These are phyloP conservation scores for Protaetia brevitarsis DNA, from an alignment of 1,140 invertebrate genomes.

Conservation along the genomic window DNA sequence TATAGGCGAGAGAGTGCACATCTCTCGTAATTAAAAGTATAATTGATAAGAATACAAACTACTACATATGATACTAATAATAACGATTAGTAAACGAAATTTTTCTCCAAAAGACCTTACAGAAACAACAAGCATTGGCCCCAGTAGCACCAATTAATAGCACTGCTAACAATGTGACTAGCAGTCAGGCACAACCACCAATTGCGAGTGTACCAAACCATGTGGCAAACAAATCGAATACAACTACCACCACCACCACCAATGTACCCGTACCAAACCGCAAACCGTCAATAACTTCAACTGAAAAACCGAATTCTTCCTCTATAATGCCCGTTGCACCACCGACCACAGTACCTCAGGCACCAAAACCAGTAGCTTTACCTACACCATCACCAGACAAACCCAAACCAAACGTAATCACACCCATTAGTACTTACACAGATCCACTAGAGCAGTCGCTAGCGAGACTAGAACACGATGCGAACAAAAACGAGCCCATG, in stretches of 20 bases:
- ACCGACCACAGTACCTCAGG: conserved; percentile 34
- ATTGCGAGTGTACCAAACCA: conserved; percentile 22
- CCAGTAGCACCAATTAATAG: conserved; percentile 24
- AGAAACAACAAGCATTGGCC: conserved; percentile 22
- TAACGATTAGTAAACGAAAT: not conserved
- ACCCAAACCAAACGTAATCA: conserved; percentile 43
- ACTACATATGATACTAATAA: too few relatives aligned
- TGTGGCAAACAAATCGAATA: conserved; percentile 20
- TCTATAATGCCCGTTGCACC: conserved; percentile 2
- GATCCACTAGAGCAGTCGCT: conserved; percentile 66
- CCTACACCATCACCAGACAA: conserved; percentile 45
- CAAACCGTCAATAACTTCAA: conserved; percentile 20
- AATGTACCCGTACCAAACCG: conserved; percentile 10
- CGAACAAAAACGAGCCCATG: conserved; percentile 53
- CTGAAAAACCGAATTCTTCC: not conserved
- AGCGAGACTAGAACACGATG: conserved; percentile 60
- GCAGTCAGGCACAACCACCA: conserved; percentile 28
- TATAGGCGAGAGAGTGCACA: too few relatives aligned
- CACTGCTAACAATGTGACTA: conserved; percentile 24
- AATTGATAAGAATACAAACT: too few relatives aligned
- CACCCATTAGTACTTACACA: conserved; percentile 47
- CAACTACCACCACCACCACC: conserved; percentile 13
- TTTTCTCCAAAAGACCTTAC: conserved; percentile 24
- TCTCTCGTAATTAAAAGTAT: too few relatives aligned
- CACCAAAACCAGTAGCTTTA: conserved; percentile 48